A percentile compares a stretch with the other conserved stretches of the same genome.
Conservation (phyloP, 2,113 vertebrate species). For the Cathartes aura region DNA sequence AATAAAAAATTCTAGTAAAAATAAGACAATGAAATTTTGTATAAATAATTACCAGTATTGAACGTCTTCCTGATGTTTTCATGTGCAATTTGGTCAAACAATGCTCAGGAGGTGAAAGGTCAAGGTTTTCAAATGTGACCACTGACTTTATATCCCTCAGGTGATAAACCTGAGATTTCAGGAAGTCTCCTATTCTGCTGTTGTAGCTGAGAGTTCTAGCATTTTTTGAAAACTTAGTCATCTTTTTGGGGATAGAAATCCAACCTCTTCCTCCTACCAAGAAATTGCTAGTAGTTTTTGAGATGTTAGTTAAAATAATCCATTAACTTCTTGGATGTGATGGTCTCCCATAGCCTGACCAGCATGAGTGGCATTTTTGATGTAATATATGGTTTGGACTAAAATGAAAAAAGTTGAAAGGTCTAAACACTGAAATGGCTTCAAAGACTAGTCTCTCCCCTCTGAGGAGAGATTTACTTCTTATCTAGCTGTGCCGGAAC, state of each 20-base stretch:
- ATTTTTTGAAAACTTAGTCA: not conserved
- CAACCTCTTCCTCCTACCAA: not conserved
- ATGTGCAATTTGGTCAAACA: not conserved
- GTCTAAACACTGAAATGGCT: slow-evolving; percentile 19
- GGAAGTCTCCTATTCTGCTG: not conserved
- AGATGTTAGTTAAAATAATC: not conserved
- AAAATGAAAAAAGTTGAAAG: not conserved
- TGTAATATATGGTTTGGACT: not conserved
- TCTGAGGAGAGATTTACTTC: slow-evolving; percentile 22
- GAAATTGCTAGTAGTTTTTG: not conserved
- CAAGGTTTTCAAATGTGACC: not conserved
- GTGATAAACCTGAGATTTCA: not conserved
- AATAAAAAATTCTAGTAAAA: not conserved
- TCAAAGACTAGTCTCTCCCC: slow-evolving; percentile 15
- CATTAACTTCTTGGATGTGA: not conserved
- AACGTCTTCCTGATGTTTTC: not conserved
- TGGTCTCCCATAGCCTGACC: not conserved
- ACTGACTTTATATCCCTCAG: not conserved
- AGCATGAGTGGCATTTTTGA: not conserved
- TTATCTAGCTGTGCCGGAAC: slow-evolving; percentile 28
- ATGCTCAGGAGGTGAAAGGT: not conserved
- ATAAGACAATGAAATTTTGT: not conserved
- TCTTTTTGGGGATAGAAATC: not conserved
- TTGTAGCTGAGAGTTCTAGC: not conserved
- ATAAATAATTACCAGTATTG: not conserved